These are phyloP conservation scores for Brachionus calyciflorus DNA, from an alignment of 1,140 invertebrate species.

Conservation along the genomic window DNA sequence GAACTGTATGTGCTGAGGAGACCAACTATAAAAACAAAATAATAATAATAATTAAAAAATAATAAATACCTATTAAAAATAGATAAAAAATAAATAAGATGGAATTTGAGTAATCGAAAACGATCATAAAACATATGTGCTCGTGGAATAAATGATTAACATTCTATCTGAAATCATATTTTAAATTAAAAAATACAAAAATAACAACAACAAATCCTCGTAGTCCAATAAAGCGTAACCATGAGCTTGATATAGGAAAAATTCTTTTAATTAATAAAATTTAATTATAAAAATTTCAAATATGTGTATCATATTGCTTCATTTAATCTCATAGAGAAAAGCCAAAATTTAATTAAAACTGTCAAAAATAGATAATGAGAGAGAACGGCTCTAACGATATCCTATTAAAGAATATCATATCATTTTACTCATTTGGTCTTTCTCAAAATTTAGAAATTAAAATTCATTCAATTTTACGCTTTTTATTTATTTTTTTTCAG, in stretches of 20 bases:
- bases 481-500: too few relatives aligned
- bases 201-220: neutral
- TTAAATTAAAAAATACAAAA: too few relatives aligned
- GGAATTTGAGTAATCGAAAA: slow-evolving; percentile 26
- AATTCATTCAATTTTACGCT: too few relatives aligned
- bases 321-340: neutral
- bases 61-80: slow-evolving; percentile 42
- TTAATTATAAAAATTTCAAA: slow-evolving; percentile 40
- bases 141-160: slow-evolving; percentile 12
- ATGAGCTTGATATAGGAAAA: neutral
- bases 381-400: too few relatives aligned
- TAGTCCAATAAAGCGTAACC: slow-evolving; percentile 41
- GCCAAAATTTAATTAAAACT: slow-evolving; percentile 22
- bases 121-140: slow-evolving; percentile 38
- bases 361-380: slow-evolving; percentile 25
- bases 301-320: slow-evolving; percentile 43
- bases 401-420: too few relatives aligned
- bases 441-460: too few relatives aligned
- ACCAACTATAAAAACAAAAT: slow-evolving; percentile 33
- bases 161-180: too few relatives aligned
- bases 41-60: slow-evolving; percentile 36
- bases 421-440: too few relatives aligned
- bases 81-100: slow-evolving; percentile 21
- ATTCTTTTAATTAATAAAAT: neutral
- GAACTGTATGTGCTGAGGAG: neutral